Conservation (phyloP, 2,888 invertebrate genomes). For the Mycalesis mineus region DNA sequence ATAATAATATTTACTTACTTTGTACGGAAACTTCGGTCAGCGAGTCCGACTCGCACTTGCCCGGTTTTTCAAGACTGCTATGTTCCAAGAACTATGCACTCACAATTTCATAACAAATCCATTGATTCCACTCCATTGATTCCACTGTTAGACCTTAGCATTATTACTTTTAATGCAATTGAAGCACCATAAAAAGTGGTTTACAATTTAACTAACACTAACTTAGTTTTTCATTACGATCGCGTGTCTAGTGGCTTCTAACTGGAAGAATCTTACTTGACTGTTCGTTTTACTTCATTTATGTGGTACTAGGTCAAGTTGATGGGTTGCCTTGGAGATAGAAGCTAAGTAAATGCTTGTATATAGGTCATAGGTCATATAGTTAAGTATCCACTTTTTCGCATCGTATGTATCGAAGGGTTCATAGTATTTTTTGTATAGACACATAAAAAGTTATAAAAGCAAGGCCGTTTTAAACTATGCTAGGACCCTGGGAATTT, state of each 20-base stretch:
- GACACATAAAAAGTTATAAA: too few species aligned
- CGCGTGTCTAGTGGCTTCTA: constrained; percentile 20
- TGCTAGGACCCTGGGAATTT: too few species aligned
- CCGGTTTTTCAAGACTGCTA: too few species aligned
- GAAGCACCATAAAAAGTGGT: neutral
- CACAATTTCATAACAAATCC: neutral
- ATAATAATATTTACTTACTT: too few species aligned
- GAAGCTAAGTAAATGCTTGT: constrained; percentile 23
- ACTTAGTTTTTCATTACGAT: constrained; percentile 4
- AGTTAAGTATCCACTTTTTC: too few species aligned
- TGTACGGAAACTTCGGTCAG: too few species aligned
- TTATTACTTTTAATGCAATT: neutral
- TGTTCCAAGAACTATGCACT: neutral
- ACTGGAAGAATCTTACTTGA: constrained; percentile 26
- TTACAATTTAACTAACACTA: neutral
- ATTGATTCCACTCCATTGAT: neutral
- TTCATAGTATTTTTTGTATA: too few species aligned
- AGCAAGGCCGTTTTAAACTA: too few species aligned
- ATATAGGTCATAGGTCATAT: constrained; percentile 1
- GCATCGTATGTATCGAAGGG: too few species aligned
- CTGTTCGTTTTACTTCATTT: constrained; percentile 1
- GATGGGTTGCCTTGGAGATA: constrained; percentile 38
- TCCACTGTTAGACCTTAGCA: constrained; percentile 4
- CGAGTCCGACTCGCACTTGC: too few species aligned
- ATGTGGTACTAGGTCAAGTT: constrained; percentile 24